Evolutionary conservation across 2,888 invertebrate genomes (phyloP).

Genomic region (Tridacna gigas): DNA sequence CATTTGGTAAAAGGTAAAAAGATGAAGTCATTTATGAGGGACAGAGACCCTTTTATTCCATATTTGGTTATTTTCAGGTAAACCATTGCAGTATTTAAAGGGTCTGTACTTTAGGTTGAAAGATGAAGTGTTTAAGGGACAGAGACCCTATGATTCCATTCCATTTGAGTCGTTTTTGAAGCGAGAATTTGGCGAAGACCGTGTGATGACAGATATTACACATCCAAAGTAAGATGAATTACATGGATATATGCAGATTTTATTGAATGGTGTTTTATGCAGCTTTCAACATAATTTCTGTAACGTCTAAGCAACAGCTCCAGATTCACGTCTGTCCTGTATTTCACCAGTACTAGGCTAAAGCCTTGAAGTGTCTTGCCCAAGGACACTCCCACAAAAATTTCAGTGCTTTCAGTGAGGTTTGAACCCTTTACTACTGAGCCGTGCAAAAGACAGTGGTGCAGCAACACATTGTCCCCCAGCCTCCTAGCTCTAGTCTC

Average conservation of each 20-base stretch:
- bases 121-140: slow-evolving; percentile 93
- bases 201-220: slow-evolving; percentile 94
- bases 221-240: slow-evolving; percentile 77
- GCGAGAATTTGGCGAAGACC: slow-evolving; percentile 93
- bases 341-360: too few species aligned
- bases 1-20: neutral
- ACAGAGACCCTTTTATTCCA: neutral
- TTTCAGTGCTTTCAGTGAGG: too few species aligned
- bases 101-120: slow-evolving; percentile 97
- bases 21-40: too few species aligned
- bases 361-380: too few species aligned
- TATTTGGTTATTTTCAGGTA: slow-evolving; percentile 72
- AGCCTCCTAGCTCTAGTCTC: too few species aligned
- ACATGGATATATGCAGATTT: too few species aligned
- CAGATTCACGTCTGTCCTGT: too few species aligned
- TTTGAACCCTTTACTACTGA: too few species aligned
- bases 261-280: neutral
- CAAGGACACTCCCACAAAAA: too few species aligned
- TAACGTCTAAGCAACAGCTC: neutral
- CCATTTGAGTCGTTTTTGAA: slow-evolving; percentile 94
- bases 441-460: too few species aligned
- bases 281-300: neutral
- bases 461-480: too few species aligned
- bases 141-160: slow-evolving; percentile 95
- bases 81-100: slow-evolving; percentile 90